Conservation (phyloP, 2,888 invertebrate species). For the Protophormia terraenovae region DNA sequence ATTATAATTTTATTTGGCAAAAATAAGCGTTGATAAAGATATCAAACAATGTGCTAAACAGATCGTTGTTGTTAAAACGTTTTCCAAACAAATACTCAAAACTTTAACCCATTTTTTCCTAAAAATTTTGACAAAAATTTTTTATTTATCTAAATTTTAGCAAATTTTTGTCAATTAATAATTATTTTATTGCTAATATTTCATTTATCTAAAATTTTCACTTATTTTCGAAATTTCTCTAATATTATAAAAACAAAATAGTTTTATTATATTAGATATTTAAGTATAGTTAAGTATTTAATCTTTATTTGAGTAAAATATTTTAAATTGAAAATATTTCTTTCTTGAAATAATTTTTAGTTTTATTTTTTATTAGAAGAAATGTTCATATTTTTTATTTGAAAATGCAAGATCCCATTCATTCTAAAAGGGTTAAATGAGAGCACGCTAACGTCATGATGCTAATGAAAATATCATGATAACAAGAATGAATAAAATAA, state of each 20-base stretch:
- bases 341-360: background rate
- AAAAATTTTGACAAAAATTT: background rate
- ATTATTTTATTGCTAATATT: too few species aligned
- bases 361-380: background rate
- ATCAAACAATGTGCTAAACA: constrained; percentile 20
- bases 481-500: constrained; percentile 24
- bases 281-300: too few species aligned
- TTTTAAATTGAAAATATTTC: too few species aligned
- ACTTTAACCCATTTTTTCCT: constrained; percentile 22
- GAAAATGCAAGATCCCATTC: background rate
- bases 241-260: too few species aligned
- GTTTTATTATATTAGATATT: too few species aligned
- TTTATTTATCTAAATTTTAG: too few species aligned
- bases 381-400: background rate
- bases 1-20: background rate
- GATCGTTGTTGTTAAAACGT: constrained; percentile 28
- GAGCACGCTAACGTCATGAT: constrained; percentile 16
- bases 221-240: too few species aligned
- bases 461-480: constrained; percentile 41
- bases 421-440: constrained; percentile 16
- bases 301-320: too few species aligned
- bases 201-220: too few species aligned
- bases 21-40: constrained; percentile 30
- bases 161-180: too few species aligned
- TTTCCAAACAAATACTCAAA: constrained; percentile 10